These are phyloP conservation scores for Junonia oenone DNA, from an alignment of 2,888 invertebrate species.

Conservation along the genomic window DNA sequence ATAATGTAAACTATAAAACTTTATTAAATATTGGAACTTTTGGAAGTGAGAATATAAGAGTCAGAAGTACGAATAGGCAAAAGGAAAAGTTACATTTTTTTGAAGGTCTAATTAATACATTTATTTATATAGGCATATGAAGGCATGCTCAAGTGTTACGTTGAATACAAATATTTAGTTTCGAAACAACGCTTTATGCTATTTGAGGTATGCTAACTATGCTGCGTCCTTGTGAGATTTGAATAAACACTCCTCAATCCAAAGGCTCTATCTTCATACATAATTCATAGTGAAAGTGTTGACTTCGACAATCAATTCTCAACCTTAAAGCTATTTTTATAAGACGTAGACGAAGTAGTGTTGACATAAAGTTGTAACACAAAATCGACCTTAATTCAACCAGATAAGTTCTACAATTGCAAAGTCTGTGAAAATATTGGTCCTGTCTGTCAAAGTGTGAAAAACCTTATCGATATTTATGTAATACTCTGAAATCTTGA, in stretches of 20 bases:
- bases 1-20: too few relatives aligned
- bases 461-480: constrained; percentile 8
- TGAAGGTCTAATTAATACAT: too few relatives aligned
- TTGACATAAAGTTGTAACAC: too few relatives aligned
- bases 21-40: too few relatives aligned
- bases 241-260: constrained; percentile 3
- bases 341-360: neutral
- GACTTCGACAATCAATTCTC: too few relatives aligned
- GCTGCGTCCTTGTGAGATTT: constrained; percentile 10
- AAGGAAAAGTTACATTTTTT: too few relatives aligned
- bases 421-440: neutral
- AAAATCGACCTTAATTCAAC: too few relatives aligned
- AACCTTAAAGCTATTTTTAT: too few relatives aligned
- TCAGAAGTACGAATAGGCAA: too few relatives aligned
- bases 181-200: neutral
- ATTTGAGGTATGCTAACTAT: constrained; percentile 2
- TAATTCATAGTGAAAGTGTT: neutral
- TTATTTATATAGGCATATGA: neutral
- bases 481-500: neutral
- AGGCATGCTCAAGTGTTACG: neutral
- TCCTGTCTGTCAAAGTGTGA: constrained; percentile 19
- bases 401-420: neutral
- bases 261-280: neutral
- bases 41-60: too few relatives aligned
- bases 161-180: neutral